Evolutionary conservation across 2,113 vertebrate species (phyloP).

Genomic region (Oryzias celebensis): DNA sequence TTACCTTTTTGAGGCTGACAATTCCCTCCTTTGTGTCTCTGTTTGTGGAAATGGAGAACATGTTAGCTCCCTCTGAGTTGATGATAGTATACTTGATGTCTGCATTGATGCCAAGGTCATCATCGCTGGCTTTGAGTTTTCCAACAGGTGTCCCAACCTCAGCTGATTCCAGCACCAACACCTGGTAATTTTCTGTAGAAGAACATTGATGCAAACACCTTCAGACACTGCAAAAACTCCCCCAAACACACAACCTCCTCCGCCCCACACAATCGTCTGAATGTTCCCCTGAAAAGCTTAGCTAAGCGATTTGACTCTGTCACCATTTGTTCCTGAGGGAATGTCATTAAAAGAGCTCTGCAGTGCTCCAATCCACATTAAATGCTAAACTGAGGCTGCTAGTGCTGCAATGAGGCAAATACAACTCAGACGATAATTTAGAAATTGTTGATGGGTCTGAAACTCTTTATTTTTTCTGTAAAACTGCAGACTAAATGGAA

Average conservation of each 20-base stretch:
- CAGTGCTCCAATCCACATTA: slow-evolving; percentile 42
- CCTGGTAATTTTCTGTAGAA: slow-evolving; percentile 89
- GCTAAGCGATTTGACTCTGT: slow-evolving; percentile 44
- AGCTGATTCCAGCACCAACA: slow-evolving; percentile 95
- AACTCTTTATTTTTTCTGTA: slow-evolving; percentile 39
- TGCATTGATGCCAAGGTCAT: slow-evolving; percentile 90
- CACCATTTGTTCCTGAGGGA: slow-evolving; percentile 45
- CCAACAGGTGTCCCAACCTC: slow-evolving; percentile 93
- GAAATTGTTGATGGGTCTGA: slow-evolving; percentile 46
- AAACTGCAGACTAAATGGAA: slow-evolving; percentile 26
- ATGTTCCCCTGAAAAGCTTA: slow-evolving; percentile 27
- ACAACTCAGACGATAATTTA: slow-evolving; percentile 44
- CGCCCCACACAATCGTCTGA: slow-evolving; percentile 7
- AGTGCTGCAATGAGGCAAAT: slow-evolving; percentile 20
- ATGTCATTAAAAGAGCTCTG: slow-evolving; percentile 59
- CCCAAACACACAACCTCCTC: not conserved
- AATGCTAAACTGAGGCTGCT: slow-evolving; percentile 43
- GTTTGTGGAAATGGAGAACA: slow-evolving; percentile 90
- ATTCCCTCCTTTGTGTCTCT: slow-evolving; percentile 93
- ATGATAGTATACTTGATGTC: slow-evolving; percentile 95
- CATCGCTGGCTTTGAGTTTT: slow-evolving; percentile 96
- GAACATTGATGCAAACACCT: slow-evolving; percentile 1
- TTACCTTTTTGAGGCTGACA: slow-evolving; percentile 91
- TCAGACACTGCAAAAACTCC: slow-evolving; percentile 6
- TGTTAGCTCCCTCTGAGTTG: slow-evolving; percentile 88